phyloP scores from a whole-genome alignment of 2,113 vertebrate genomes.

The Ceyx melanurus region DNA sequence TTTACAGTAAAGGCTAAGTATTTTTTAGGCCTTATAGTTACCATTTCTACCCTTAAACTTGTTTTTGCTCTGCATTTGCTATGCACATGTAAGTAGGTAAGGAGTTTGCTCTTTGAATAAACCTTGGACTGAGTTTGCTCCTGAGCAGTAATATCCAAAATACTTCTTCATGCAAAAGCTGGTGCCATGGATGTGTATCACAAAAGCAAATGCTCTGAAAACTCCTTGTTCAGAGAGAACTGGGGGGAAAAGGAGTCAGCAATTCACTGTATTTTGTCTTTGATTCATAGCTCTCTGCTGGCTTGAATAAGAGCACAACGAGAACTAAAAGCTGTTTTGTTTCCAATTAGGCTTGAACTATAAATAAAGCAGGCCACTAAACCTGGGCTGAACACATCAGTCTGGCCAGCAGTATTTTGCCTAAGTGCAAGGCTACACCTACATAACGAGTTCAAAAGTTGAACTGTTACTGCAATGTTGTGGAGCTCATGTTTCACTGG shows the following conservation, averaged over 20 bases:
- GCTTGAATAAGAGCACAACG: not conserved
- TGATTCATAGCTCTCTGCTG: not conserved
- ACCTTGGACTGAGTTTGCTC: not conserved
- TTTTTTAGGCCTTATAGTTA: not conserved
- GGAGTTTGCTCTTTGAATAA: not conserved
- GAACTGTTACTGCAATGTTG: constrained; percentile 1
- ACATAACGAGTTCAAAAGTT: constrained; percentile 46
- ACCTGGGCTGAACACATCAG: not conserved
- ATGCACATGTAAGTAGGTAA: not conserved
- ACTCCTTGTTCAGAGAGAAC: not conserved
- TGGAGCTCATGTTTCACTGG: constrained; percentile 12
- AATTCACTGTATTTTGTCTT: not conserved
- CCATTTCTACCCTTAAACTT: not conserved
- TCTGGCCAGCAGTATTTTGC: not conserved
- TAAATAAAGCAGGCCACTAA: not conserved
- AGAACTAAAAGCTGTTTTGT: not conserved
- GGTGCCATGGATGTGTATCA: not conserved
- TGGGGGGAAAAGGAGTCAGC: not conserved
- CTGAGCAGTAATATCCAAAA: not conserved
- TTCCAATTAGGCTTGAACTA: not conserved
- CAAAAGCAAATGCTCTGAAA: not conserved
- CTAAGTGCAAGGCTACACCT: not conserved
- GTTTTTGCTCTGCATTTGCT: not conserved
- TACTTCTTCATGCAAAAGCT: not conserved
- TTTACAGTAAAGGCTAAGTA: not conserved